Conservation (phyloP, 2,888 invertebrate genomes). For the Mallateleia sp. region DNA sequence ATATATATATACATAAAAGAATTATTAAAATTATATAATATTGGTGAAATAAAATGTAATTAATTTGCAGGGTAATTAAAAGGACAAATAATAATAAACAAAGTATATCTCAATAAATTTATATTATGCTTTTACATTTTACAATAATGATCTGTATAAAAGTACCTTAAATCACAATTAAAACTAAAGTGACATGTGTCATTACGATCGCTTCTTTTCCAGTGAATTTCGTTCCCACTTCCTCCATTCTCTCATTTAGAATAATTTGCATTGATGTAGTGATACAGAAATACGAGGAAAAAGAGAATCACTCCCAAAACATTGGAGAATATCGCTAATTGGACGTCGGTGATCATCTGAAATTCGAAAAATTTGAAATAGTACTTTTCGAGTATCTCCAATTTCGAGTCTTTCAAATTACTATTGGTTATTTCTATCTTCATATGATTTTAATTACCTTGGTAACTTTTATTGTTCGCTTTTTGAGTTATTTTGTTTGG, state of each 20-base stretch:
- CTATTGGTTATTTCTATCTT: too few species aligned
- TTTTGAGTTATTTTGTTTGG: too few species aligned
- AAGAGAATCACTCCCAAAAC: slow-evolving; percentile 97
- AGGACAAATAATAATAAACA: too few species aligned
- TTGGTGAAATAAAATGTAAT: too few species aligned
- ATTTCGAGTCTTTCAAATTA: too few species aligned
- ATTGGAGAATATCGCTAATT: slow-evolving; percentile 98
- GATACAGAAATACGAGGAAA: slow-evolving; percentile 98
- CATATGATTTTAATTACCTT: background rate
- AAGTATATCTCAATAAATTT: slow-evolving; percentile 8
- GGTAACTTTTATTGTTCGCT: too few species aligned
- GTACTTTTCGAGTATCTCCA: too few species aligned
- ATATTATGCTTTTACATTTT: slow-evolving; percentile 34
- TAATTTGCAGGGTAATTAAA: too few species aligned
- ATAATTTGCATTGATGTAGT: slow-evolving; percentile 97
- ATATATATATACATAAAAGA: too few species aligned
- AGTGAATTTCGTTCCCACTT: slow-evolving; percentile 4
- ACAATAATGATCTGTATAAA: slow-evolving; percentile 16
- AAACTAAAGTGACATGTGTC: slow-evolving; percentile 1
- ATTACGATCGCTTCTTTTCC: background rate
- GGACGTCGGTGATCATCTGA: slow-evolving; percentile 98
- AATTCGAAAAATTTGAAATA: slow-evolving; percentile 58
- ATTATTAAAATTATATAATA: too few species aligned
- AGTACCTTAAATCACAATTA: slow-evolving; percentile 28
- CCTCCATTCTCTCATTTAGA: slow-evolving; percentile 90